Evolutionary conservation across 2,888 invertebrate genomes (phyloP), one percentile per base, ranked within the genome.

Genomic region (Nymphalis urticae): DNA sequence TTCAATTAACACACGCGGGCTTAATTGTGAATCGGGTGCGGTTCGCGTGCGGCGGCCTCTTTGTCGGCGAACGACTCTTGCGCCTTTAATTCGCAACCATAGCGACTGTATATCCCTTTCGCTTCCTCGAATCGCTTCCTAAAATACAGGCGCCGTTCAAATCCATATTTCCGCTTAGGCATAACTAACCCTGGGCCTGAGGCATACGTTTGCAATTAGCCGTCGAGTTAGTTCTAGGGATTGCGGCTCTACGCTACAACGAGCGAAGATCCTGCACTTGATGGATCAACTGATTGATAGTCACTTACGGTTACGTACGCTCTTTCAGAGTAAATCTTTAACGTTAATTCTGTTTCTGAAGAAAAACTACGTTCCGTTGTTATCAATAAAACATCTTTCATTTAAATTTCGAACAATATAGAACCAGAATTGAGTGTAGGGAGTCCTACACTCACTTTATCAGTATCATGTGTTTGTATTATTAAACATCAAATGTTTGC

Each of bases 1-100:
- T 90, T 88, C 91, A 92, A 92, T 92, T 92, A 92, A 90, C 91
- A 89, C 90, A 91, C 90, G 87, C 91, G 85, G 89, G 86, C 89
- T 89, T 92, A 92, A 92, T 92, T 90, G 90, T 90, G 90, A 88
- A 88, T 89, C 90, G 87, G 87, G 88, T 83, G 82, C 81, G 84
- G 85, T 83, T 90, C 90, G 91, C 92, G 91, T 91, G 92, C 89
- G 89, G 90, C 91, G 90, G 89, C 80, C 76, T 77, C 90, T 92
- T 92, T 92, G 92, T 89, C 89, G 90, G 91, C 82, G 74, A 76
- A 24, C 77, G 80, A 67, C 75, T 77, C 79, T 79, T 79, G 84
- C 85, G 86, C 69, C 75, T 75, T 83, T 84, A 86, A 87, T 89
- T 88, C 86, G 88, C 89, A 82, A 79, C 77, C 56, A 69, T 69